These are phyloP conservation scores for Macropis europaea DNA, from an alignment of 2,888 invertebrate species.

Conservation along the genomic window DNA sequence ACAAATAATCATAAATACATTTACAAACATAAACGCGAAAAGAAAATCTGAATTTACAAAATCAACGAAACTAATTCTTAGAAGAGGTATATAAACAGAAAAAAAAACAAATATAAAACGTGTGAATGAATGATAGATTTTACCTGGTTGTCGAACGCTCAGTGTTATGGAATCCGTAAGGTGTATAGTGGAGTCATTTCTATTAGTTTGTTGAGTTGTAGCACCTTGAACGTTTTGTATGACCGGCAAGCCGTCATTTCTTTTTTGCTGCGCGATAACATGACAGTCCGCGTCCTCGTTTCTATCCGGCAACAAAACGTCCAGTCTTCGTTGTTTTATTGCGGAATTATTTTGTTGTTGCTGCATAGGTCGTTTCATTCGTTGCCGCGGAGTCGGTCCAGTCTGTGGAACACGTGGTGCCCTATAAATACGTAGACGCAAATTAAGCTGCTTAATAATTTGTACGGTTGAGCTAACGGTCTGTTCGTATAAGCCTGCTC, in stretches of 20 bases:
- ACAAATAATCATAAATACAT: not conserved
- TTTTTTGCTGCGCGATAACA: conserved; percentile 87
- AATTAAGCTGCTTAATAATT: conserved; percentile 8
- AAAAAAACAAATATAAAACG: conserved; percentile 5
- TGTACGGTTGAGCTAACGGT: not conserved
- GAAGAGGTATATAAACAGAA: conserved; percentile 52
- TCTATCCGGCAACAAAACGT: conserved; percentile 85
- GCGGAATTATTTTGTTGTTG: conserved; percentile 67
- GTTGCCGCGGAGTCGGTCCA: conserved; percentile 71
- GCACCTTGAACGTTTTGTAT: conserved; percentile 88
- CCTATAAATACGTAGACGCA: conserved; percentile 55
- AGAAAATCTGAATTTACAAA: not conserved
- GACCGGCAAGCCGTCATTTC: conserved; percentile 86
- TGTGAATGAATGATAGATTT: conserved; percentile 2
- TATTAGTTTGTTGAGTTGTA: conserved; percentile 62
- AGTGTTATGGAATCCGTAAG: conserved; percentile 88
- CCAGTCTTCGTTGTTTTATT: conserved; percentile 81
- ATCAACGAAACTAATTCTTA: conserved; percentile 40
- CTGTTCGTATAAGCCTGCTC: not conserved
- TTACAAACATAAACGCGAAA: not conserved
- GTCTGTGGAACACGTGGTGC: conserved; percentile 70
- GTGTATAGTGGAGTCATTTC: conserved; percentile 83
- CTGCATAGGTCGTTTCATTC: conserved; percentile 74
- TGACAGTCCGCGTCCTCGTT: conserved; percentile 89
- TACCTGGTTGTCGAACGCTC: conserved; percentile 81